Base-by-base conservation (phyloP, 2,888 invertebrate species). In the Punctoribates punctum region DNA sequence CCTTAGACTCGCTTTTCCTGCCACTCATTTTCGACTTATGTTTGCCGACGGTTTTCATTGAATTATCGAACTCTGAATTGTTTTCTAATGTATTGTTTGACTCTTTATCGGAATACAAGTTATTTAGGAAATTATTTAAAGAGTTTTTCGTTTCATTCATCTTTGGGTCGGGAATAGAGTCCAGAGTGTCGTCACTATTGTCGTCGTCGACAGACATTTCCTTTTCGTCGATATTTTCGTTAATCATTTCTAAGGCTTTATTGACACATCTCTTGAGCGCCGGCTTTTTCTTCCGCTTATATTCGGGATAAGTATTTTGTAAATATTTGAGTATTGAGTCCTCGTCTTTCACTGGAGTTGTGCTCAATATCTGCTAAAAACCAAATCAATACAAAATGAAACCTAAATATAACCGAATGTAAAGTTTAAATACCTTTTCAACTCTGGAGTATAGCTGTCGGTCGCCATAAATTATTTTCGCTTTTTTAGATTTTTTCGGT, bases 261-360 rank as follows among this genome's bases (percentile, higher is more conserved):
- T 80, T 81, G 6, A 83, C 82, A 65, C 79, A 79, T 65, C 81
- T 81, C 15, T 77, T 70, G 83, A 95, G 93, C n/a, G 90, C 90
- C 76, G 87, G 88, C 78, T 90, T 88, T 85, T 93, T 93, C 82
- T 91, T 90, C 81, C 90, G 89, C 77, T 88, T 88, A 85, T 94
- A 95, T 82, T 94, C 94, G 75, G 89, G 86, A 82, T 88, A 89
- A 81, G 88, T 88, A 81, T 87, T 88, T 85, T 91, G 91, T 74
- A 94, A 86, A 81, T 89, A 88, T 83, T 90, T 90, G 81, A 92
- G 91, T 91, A 94, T 92, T 82, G 89, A 88, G 82, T 90, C 89
- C 77, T 93, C 90, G 86, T 93, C 92, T 79, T n/a, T 70, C 13
- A 70, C 23, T 34, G 34, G n/a, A 9, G 23, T n/a, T 38, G 17